These are phyloP conservation scores for Dicrostonyx torquatus DNA, from an alignment of 2,797 vertebrate species.

Conservation along the genomic window DNA sequence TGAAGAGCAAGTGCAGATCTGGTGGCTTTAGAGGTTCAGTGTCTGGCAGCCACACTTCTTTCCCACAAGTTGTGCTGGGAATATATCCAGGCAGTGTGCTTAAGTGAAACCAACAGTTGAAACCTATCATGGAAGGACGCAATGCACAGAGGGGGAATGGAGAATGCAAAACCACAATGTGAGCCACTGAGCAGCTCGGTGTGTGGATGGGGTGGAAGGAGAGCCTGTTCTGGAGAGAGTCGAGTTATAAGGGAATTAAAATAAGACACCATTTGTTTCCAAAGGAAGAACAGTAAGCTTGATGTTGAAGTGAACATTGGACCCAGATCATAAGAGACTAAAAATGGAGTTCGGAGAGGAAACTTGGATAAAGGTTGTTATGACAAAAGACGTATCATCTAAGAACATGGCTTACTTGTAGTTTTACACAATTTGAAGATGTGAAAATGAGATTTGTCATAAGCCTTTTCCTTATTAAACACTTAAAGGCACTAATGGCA, in stretches of 20 bases:
- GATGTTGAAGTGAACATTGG: neutral
- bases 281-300: neutral
- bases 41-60: conserved; percentile 36
- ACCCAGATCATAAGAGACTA: neutral
- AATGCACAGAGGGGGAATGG: neutral
- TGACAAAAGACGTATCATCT: neutral
- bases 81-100: neutral
- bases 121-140: neutral
- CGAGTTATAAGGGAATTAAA: neutral
- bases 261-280: neutral
- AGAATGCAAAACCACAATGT: neutral
- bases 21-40: neutral
- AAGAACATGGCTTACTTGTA: neutral
- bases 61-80: neutral
- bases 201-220: neutral
- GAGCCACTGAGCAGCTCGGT: neutral
- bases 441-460: neutral
- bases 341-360: neutral
- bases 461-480: neutral
- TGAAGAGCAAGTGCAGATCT: neutral
- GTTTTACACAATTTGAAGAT: neutral
- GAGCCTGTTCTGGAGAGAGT: neutral
- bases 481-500: neutral
- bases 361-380: neutral
- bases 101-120: neutral